Base-by-base conservation (phyloP, 2,797 vertebrate genomes). In the Todus mexicanus region DNA sequence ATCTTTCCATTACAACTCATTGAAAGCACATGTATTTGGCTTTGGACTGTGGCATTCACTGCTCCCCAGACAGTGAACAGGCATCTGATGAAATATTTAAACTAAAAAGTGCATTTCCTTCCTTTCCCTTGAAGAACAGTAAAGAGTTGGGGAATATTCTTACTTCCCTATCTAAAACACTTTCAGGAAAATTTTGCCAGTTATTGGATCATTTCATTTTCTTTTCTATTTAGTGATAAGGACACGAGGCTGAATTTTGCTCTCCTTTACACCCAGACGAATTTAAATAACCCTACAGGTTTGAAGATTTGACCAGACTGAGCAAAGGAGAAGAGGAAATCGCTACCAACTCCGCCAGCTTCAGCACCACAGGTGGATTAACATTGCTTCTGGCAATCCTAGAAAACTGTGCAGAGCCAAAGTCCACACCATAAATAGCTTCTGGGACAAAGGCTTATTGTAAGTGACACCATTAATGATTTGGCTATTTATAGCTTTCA, bases 381-480 rank as follows among this genome's bases (percentile, higher is more conserved):
- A 74, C 69, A 56, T 37, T 43, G 17, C 64, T 84, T 61, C 61
- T 72, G 61, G 57, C 69, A 90, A 68, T 50, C 69, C 72, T 71
- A 74, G 90, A 87, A 94, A 89, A 63, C 56, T 14, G 45, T 35
- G 50, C 42, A 48, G 40, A 90, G 71, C 57, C 48, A 33, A 94
- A 85, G 56, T 20, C 73, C 56, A 33, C 21, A 47, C 76, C 60
- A 78, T 38, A 89, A 86, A 95, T 84, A 95, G 84, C 66, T 88
- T 47, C 66, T 50, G 79, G 65, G 87, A 92, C 91, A 95, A 95
- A 89, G 73, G 48, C 17, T 8, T 84, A 89, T 84, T 91, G 72
- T 83, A 95, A 89, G 79, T 2, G 76, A 93, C 89, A 94, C 87
- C 65, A 84, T 89, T 92, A 91, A 91, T 50, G 73, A 91, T 81